Evolutionary conservation across 2,113 vertebrate species (phyloP), one percentile per base, ranked within the genome.

Genomic region (Heterotis niloticus): DNA sequence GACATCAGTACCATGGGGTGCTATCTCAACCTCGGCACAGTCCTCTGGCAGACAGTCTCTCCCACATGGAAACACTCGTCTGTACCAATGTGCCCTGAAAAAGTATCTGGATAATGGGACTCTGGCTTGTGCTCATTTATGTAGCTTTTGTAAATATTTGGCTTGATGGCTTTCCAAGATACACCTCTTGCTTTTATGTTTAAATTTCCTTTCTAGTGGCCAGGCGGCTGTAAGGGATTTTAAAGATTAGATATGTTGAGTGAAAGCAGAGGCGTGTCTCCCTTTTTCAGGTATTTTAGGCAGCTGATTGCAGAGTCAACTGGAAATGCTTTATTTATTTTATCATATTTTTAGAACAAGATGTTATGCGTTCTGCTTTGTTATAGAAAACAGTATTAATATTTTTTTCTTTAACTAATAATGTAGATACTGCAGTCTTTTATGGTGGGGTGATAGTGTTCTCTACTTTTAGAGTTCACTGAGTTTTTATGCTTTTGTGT

Each of bases 81-180:
- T 67, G 34, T 54, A 82, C 76, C 34, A 70, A 77, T 54, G 75
- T 52, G n/a, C 62, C 67, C 75, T 54, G 75, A 65, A 75, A 64
- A 70, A 79, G 83, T 28, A 78, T 60, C 80, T 29, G 76, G 78
- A 67, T 85, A 82, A 84, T 80, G 83, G 84, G 83, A 82, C 77
- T 80, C 68, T 57, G 74, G 78, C 81, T 81, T 57, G 78, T 75
- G 80, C 85, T 85, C 75, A 78, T 86, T 86, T 83, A 83, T 86
- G 84, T 81, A 79, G 84, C 84, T 86, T 90, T 85, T 87, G 87
- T 88, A 89, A 90, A 91, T 88, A 89, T 88, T 88, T 82, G 82
- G 87, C 84, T 87, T 81, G 85, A 89, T 90, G 88, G 86, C 85
- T 88, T 85, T 84, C 85, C 84, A 85, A 86, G 88, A 90, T 88